Base-by-base conservation (phyloP, 2,888 invertebrate genomes). In the Notodonta dromedarius region DNA sequence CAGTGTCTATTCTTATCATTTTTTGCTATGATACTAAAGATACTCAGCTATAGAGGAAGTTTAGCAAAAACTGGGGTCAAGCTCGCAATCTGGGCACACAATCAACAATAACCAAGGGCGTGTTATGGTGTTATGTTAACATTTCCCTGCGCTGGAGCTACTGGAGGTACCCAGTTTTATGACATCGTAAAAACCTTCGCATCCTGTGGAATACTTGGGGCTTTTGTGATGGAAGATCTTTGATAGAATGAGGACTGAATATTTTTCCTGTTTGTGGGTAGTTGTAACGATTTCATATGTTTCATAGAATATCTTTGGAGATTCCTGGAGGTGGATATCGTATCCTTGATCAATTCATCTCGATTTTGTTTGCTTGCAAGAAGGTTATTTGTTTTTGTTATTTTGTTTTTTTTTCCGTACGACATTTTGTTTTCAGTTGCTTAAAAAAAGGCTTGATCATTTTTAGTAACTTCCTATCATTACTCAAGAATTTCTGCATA, bases 61-160 rank as follows among this genome's bases (percentile, higher is more conserved):
- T 56, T 53, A 56, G 65, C 67, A 70, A 73, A 76, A 58, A 58
- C 55, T 53, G 46, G 65, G 74, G 62, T 66, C 71, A 62, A 12
- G 50, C 54, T 57, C 56, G 56, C 62, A 68, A 73, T 74, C 77
- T 65, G 56, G 39, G 57, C 60, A 60, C 32, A 66, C 77, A 62
- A 73, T 76, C 77, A 76, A 76, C 74, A 62, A 76, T 73, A 70
- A 73, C 63, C 60, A 42, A 52, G 57, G 51, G 63, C 59, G 60
- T 62, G 54, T 53, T 65, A 63, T 62, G 46, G n/a, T 13, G 50
- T 12, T 50, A 50, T 50, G 52, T 52, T 52, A 12, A 52, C 16
- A 58, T 60, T 66, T 67, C 42, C 54, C 60, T 14, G 54, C 42
- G 44, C 60, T 67, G 58, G 62, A 64, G 24, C 24, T 24, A 24